Conservation (phyloP, 1,140 invertebrate species). For the Triops cancriformis region DNA sequence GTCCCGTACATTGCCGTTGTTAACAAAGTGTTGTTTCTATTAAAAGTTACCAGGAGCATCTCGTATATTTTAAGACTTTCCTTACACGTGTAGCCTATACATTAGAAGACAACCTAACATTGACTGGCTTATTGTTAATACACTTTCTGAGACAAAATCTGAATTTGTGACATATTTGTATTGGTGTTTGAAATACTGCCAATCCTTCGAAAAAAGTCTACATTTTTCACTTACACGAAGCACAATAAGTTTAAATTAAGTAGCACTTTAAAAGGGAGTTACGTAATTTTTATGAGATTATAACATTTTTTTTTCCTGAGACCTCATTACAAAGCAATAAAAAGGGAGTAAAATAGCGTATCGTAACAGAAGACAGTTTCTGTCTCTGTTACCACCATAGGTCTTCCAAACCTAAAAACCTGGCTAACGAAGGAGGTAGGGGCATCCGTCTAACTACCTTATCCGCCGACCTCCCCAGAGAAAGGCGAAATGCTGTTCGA, state of each 20-base stretch:
- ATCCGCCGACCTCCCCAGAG: not conserved
- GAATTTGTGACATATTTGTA: not conserved
- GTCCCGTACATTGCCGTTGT: not conserved
- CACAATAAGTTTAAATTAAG: not conserved
- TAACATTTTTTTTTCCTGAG: conserved; percentile 9
- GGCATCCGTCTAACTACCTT: not conserved
- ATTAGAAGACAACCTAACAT: no score
- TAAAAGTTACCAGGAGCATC: not conserved
- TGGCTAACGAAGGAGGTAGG: not conserved
- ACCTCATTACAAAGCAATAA: not conserved
- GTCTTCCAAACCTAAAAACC: not conserved
- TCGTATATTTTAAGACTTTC: not conserved
- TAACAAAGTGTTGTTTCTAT: not conserved
- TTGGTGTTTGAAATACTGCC: not conserved
- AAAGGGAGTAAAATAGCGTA: not conserved
- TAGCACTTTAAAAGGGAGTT: not conserved
- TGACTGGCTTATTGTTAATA: no score
- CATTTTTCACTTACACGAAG: not conserved
- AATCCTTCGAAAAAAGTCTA: not conserved
- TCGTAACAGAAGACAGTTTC: not conserved
- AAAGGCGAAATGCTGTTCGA: not conserved
- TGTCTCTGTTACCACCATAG: not conserved
- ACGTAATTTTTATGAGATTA: not conserved
- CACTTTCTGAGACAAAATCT: not conserved
- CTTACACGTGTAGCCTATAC: no score